Percentiles rank a stretch among this genome's conserved stretches.
These are phyloP conservation scores for Paedocypris sp. DNA, from an alignment of 2,113 vertebrate species.

Conservation along the genomic window DNA sequence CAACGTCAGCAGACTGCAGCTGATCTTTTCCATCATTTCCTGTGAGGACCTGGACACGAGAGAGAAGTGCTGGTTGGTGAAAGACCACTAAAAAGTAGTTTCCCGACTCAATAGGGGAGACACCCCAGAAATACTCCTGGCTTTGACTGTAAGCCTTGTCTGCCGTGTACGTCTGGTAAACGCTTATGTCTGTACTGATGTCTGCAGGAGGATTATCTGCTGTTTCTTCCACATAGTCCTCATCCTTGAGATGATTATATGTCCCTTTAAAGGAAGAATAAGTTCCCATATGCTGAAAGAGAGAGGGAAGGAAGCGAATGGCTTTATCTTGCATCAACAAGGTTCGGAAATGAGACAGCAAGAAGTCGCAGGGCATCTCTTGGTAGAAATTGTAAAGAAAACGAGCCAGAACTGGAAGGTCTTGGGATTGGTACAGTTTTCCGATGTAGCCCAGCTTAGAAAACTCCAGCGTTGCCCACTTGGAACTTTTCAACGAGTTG, in stretches of 20 bases:
- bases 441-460: constrained; percentile 76
- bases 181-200: constrained; percentile 56
- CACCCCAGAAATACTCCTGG: constrained; percentile 59
- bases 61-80: constrained; percentile 41
- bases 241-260: constrained; percentile 61
- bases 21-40: constrained; percentile 49
- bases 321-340: constrained; percentile 63
- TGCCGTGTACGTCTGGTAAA: constrained; percentile 41
- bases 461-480: constrained; percentile 77
- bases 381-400: constrained; percentile 80
- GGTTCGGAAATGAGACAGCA: constrained; percentile 66
- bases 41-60: constrained; percentile 53
- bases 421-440: constrained; percentile 67
- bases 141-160: constrained; percentile 57
- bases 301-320: constrained; percentile 66
- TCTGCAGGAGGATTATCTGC: constrained; percentile 61
- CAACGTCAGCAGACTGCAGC: constrained; percentile 53
- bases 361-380: constrained; percentile 75
- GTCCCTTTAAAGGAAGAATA: constrained; percentile 64
- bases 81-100: constrained; percentile 60
- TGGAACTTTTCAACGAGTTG: constrained; percentile 28
- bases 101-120: constrained; percentile 46
- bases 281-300: constrained; percentile 69
- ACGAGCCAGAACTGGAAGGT: constrained; percentile 62
- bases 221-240: constrained; percentile 48